Conservation (phyloP, 30 jellyfish, hydroid and myxozoan genomes). For the Rhopilema esculentum region DNA sequence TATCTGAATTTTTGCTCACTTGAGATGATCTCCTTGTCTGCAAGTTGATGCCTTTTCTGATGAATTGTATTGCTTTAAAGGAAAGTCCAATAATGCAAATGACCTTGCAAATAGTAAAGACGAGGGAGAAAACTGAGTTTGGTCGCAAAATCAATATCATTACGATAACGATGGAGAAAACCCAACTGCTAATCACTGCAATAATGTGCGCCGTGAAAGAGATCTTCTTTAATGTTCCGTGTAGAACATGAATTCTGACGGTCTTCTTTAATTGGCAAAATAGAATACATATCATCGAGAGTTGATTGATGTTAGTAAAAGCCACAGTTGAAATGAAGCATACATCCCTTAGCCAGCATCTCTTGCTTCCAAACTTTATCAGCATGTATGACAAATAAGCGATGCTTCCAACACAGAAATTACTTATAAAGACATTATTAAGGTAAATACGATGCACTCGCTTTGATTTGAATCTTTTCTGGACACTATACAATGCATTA, state of each 20-base stretch:
- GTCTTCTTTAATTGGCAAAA: constrained; percentile 7
- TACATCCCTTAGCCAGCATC: constrained; percentile 31
- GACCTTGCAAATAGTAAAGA: constrained; percentile 23
- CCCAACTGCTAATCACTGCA: constrained; percentile 40
- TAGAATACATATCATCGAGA: constrained; percentile 50
- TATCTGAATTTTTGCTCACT: not conserved
- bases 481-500: constrained; percentile 32
- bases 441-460: constrained; percentile 41
- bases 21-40: not conserved
- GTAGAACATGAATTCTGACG: not conserved
- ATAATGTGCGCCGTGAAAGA: constrained; percentile 10
- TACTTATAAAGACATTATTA: constrained; percentile 50
- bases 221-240: not conserved
- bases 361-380: constrained; percentile 13
- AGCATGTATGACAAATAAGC: constrained; percentile 1
- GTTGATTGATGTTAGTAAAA: constrained; percentile 44
- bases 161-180: constrained; percentile 36
- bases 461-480: constrained; percentile 3
- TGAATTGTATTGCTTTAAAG: constrained; percentile 13
- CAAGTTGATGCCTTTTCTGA: constrained; percentile 9
- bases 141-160: constrained; percentile 5
- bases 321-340: constrained; percentile 25
- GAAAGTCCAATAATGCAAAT: constrained; percentile 17
- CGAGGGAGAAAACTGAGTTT: not conserved
- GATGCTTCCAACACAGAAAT: constrained; percentile 50